Conservation (phyloP, 92 coral and sea anemone genomes). For the Chrysogorgia sp. region DNA sequence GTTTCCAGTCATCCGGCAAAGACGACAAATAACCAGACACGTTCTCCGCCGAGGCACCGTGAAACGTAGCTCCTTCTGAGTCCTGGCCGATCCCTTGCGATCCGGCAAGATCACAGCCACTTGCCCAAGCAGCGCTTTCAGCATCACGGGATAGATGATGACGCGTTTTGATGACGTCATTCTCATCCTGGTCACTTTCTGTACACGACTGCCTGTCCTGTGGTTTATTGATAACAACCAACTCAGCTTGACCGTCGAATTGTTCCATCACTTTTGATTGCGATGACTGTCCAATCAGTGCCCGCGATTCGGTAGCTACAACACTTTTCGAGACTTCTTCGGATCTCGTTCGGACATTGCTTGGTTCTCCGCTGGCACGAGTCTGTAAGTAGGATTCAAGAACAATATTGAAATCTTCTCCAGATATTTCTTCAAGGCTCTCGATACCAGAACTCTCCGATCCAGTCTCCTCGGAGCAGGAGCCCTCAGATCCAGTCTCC, state of each 20-base stretch:
- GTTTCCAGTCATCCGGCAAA: conserved; percentile 59
- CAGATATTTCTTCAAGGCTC: not conserved
- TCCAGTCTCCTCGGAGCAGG: not conserved
- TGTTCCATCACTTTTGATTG: too few species aligned
- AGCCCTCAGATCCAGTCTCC: conserved; percentile 16
- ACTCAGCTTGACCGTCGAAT: too few species aligned
- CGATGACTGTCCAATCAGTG: not conserved
- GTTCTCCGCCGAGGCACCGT: conserved; percentile 14
- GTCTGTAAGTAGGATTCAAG: conserved; percentile 15
- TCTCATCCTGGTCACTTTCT: not conserved
- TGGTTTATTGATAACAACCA: too few species aligned
- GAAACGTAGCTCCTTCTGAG: not conserved
- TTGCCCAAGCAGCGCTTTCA: not conserved
- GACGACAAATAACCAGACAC: conserved; percentile 6
- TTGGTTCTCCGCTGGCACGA: not conserved
- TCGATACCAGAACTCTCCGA: not conserved
- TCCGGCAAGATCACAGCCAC: not conserved
- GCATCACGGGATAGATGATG: not conserved
- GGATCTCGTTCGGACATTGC: not conserved
- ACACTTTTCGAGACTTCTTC: not conserved
- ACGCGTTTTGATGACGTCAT: not conserved
- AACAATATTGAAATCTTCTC: conserved; percentile 24
- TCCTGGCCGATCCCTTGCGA: not conserved
- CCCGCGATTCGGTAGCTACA: not conserved
- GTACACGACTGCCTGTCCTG: not conserved